These are phyloP conservation scores for Hydrotaea cyrtoneurina DNA, from an alignment of 2,888 invertebrate species.

Conservation along the genomic window DNA sequence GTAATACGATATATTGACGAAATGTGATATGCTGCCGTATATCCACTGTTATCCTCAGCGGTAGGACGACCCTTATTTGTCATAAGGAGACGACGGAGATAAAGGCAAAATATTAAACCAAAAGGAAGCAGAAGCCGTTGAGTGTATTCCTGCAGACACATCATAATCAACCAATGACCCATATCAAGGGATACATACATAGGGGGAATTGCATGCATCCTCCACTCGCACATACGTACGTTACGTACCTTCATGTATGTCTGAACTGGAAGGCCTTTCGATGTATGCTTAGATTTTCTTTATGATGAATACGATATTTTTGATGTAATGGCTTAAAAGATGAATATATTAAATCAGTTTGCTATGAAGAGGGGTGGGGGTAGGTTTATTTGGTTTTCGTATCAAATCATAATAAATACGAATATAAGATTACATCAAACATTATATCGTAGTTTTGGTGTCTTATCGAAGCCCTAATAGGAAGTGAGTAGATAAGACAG, in stretches of 20 bases:
- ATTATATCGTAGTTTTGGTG: not conserved
- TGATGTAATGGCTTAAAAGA: not conserved
- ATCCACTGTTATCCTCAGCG: not conserved
- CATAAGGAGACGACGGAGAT: not conserved
- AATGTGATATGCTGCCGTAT: conserved; percentile 21
- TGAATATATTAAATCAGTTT: conserved; percentile 16
- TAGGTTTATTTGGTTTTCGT: not conserved
- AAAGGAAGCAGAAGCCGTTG: not conserved
- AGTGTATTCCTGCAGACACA: conserved; percentile 42
- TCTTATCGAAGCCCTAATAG: not conserved
- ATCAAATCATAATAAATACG: conserved; percentile 17
- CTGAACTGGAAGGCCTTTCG: not conserved
- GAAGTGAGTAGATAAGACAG: not conserved
- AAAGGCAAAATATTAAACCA: conserved; percentile 1
- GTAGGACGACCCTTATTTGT: conserved; percentile 11
- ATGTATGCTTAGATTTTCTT: not conserved
- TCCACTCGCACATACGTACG: no score
- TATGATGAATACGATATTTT: conserved; percentile 26
- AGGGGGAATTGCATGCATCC: not conserved
- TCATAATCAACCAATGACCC: conserved; percentile 55
- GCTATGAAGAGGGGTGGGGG: no score
- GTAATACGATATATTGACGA: conserved; percentile 14
- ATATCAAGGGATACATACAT: not conserved
- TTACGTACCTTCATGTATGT: no score
- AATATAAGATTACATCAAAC: not conserved